Evolutionary conservation across 2,113 vertebrate genomes (phyloP), one percentile per base, ranked within the genome.

Genomic region (Bothrops jararaca): DNA sequence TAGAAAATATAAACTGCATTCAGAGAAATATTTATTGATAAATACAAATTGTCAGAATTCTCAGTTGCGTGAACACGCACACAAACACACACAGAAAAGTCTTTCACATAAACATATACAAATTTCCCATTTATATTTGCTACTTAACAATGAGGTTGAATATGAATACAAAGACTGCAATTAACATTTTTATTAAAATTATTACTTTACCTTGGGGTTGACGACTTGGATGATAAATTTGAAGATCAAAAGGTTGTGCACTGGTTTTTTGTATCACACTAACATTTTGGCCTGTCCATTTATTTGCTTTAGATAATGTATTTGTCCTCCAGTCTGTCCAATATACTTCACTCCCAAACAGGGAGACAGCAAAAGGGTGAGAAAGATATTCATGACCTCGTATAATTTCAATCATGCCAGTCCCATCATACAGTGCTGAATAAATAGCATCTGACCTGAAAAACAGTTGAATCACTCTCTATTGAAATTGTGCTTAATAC

Each of bases 321-420:
- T 99, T 99, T n/a, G 99, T 99, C 94, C 99, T 97, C 99, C 99
- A 99, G 89, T 99, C 99, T 1, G 99, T 99, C 99, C 99, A 99
- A 93, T 99, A 99, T 3, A 99, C 99, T 54, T 98, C 98, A 94
- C 99, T 99, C 93, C 99, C 99, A 90, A 98, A 99, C 1, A 99
- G 97, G 93, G 99, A 99, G 60, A 99, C 99, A 10, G 99, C 99
- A 94, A 99, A 99, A 9, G 99, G 99, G 94, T 99, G 99, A 42
- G 99, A 99, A 92, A 99, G 98, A 94, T 99, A 99, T 89, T 99
- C 99, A 9, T 99, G 99, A 88, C 99, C 99, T 89, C 98, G 96
- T 57, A 99, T 98, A 94, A 99, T 99, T 97, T 99, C 99, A 88
- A 99, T 99, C 98, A 99, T 98, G 93, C 97, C 96, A 23, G 97